Conservation (phyloP, 2,888 invertebrate genomes). For the Andrena flavipes region DNA sequence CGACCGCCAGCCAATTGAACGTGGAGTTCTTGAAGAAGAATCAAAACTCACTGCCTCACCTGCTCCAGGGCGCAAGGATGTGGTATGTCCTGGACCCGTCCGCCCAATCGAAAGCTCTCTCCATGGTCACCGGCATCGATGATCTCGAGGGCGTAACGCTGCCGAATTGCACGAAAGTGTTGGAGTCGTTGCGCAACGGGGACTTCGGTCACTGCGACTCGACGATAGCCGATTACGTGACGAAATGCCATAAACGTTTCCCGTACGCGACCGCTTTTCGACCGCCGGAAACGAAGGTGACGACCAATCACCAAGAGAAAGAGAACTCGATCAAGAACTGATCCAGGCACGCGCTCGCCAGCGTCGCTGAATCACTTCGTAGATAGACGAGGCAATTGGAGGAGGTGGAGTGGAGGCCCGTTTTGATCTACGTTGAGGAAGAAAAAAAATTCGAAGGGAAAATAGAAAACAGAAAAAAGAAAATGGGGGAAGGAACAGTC, state of each 20-base stretch:
- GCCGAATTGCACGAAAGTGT: slow-evolving; percentile 93
- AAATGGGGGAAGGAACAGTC: slow-evolving; percentile 24
- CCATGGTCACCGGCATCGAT: slow-evolving; percentile 87
- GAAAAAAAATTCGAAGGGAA: background rate
- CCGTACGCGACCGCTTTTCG: slow-evolving; percentile 92
- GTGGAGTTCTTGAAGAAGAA: slow-evolving; percentile 84
- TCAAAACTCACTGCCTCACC: slow-evolving; percentile 89
- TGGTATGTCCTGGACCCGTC: slow-evolving; percentile 90
- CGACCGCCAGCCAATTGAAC: slow-evolving; percentile 87
- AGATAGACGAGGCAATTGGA: slow-evolving; percentile 68
- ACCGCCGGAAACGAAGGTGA: slow-evolving; percentile 75
- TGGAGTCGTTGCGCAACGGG: slow-evolving; percentile 91
- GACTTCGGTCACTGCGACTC: slow-evolving; percentile 92
- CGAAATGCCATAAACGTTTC: slow-evolving; percentile 90
- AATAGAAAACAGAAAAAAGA: slow-evolving; percentile 41
- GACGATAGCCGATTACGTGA: slow-evolving; percentile 88
- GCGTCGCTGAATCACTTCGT: slow-evolving; percentile 70
- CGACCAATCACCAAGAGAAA: slow-evolving; percentile 80
- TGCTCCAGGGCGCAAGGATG: slow-evolving; percentile 93
- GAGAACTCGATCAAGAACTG: slow-evolving; percentile 81
- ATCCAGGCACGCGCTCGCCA: slow-evolving; percentile 75
- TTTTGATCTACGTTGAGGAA: slow-evolving; percentile 47
- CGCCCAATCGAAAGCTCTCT: slow-evolving; percentile 88
- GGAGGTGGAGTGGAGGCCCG: slow-evolving; percentile 32
- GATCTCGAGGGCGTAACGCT: slow-evolving; percentile 84